These are phyloP conservation scores for Vulpes ferrilata DNA, from an alignment of 2,113 vertebrate species.

Conservation along the genomic window DNA sequence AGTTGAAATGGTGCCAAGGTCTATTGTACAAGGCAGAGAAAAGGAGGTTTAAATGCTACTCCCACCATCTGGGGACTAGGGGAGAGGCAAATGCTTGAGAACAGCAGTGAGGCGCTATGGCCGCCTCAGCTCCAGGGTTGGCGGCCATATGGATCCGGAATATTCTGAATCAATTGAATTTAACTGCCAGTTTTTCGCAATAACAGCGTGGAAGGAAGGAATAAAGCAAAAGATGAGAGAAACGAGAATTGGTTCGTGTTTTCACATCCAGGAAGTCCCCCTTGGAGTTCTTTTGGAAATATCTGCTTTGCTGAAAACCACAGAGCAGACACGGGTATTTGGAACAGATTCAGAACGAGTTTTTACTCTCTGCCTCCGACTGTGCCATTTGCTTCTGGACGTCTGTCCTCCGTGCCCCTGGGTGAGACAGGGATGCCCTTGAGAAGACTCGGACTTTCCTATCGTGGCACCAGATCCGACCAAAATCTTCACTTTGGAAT, in stretches of 20 bases:
- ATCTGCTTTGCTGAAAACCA: slow-evolving; percentile 83
- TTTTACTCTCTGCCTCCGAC: background rate
- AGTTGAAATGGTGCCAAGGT: slow-evolving; percentile 99
- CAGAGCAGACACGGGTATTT: slow-evolving; percentile 61
- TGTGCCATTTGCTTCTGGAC: slow-evolving; percentile 70
- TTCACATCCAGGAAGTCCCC: slow-evolving; percentile 81
- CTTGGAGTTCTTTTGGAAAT: slow-evolving; percentile 84
- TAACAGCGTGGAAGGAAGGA: slow-evolving; percentile 87
- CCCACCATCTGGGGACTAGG: slow-evolving; percentile 99
- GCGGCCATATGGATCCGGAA: slow-evolving; percentile 97
- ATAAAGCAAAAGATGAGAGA: slow-evolving; percentile 87
- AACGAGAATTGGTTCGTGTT: slow-evolving; percentile 83
- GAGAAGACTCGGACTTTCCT: slow-evolving; percentile 41
- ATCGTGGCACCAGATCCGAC: background rate
- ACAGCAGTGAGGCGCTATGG: slow-evolving; percentile 93
- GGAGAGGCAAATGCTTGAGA: slow-evolving; percentile 94
- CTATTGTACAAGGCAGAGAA: slow-evolving; percentile 97
- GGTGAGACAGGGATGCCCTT: slow-evolving; percentile 64
- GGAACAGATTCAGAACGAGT: slow-evolving; percentile 59
- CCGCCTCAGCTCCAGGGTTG: slow-evolving; percentile 94
- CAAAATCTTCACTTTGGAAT: slow-evolving; percentile 17
- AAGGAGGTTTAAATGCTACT: slow-evolving; percentile 98
- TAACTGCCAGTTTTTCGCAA: slow-evolving; percentile 90
- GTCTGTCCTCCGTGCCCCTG: slow-evolving; percentile 61
- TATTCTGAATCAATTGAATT: slow-evolving; percentile 92